Conservation (phyloP, 1,140 invertebrate species). For the Cotesia glomerata region DNA sequence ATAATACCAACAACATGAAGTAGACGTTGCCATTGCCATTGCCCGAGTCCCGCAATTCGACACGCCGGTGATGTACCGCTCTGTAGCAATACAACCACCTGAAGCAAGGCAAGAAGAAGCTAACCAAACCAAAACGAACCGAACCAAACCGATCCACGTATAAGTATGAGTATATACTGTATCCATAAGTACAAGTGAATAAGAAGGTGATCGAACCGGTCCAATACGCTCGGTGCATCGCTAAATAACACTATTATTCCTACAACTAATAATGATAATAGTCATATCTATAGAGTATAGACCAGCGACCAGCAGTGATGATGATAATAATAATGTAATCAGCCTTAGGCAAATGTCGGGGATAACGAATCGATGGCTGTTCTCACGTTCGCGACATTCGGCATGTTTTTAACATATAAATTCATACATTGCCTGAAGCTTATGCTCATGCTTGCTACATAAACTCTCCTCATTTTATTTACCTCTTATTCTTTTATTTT, state of each 20-base stretch:
- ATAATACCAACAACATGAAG: slow-evolving; percentile 29
- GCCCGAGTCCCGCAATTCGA: slow-evolving; percentile 34
- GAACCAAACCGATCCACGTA: not conserved
- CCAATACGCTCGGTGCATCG: slow-evolving; percentile 27
- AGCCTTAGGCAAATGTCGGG: slow-evolving; percentile 18
- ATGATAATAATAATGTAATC: slow-evolving; percentile 27
- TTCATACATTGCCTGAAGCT: slow-evolving; percentile 6
- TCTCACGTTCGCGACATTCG: slow-evolving; percentile 25
- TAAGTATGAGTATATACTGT: too few species aligned
- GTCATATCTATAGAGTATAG: too few species aligned
- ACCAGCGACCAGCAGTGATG: not conserved
- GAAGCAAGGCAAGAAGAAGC: slow-evolving; percentile 1
- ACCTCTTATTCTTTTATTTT: not conserved
- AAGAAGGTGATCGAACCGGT: slow-evolving; percentile 21
- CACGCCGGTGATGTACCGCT: slow-evolving; percentile 30
- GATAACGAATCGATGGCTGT: slow-evolving; percentile 28
- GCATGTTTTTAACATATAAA: slow-evolving; percentile 24
- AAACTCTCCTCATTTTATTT: not conserved
- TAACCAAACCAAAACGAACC: not conserved
- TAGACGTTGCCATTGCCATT: too few species aligned
- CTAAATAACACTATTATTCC: slow-evolving; percentile 17
- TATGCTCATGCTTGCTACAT: not conserved
- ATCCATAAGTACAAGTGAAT: not conserved
- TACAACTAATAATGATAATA: too few species aligned
- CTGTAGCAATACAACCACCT: slow-evolving; percentile 2